Base-by-base conservation (phyloP, 2,113 vertebrate genomes). In the Caranx melampygus region DNA sequence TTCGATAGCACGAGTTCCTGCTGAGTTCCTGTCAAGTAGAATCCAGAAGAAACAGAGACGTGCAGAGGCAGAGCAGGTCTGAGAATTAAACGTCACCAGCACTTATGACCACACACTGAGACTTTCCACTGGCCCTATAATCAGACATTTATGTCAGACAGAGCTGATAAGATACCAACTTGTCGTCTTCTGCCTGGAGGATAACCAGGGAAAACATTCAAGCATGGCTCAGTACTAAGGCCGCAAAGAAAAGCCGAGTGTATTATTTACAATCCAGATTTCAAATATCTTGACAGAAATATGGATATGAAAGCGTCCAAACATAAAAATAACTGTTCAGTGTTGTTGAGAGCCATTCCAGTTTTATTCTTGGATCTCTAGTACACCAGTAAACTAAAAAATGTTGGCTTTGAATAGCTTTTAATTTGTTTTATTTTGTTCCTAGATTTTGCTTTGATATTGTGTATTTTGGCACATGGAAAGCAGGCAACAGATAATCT, bases 41-140 rank as follows among this genome's bases (percentile, higher is more conserved):
- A 52, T 58, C 5, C 3, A 69, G n/a, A 10, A 20, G 44, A 58
- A 60, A 60, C 15, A 51, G 35, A 58, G 49, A 65, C 31, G 1
- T 7, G 63, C 26, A 61, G 75, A 42, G 34, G 54, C 13, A 59
- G 15, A 59, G 18, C 73, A 12, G 37, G 69, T 2, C 8, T 26
- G 45, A 60, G 15, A 64, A 21, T 33, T n/a, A 75, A 34, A 66
- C 14, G 13, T 21, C 35, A 59, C 45, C 35, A 59, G 65, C 44
- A 6, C 49, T 37, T 40, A 2, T 59, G 76, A 42, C 75, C 72
- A 82, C 79, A 88, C 57, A 33, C 7, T 35, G 79, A 79, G 42
- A 15, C 63, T 79, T 88, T 75, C 72, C 64, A 75, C 77, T 55
- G 75, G n/a, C 82, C 49, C n/a, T 68, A 4, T 14, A 79, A 80